These are phyloP conservation scores for Brachionus plicatilis DNA, from an alignment of 1,140 invertebrate genomes.

Conservation along the genomic window DNA sequence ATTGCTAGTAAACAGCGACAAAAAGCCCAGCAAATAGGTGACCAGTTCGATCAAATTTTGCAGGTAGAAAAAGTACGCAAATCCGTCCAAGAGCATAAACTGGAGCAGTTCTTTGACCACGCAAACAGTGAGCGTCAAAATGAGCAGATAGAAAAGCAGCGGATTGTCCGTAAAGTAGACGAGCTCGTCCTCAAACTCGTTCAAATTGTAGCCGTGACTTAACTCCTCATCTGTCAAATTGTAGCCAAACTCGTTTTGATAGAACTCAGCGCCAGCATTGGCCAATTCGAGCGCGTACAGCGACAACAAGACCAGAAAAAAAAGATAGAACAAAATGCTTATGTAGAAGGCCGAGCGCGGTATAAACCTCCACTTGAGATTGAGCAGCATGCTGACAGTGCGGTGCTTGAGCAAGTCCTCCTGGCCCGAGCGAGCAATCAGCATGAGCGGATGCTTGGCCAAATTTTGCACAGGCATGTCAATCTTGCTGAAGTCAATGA, in stretches of 20 bases:
- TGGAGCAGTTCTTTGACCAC: conserved; percentile 5
- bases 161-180: conserved; percentile 22
- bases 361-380: conserved; percentile 32
- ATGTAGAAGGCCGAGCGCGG: conserved; percentile 22
- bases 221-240: neutral
- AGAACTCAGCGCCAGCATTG: conserved; percentile 14
- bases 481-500: conserved; percentile 35
- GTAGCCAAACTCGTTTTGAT: neutral
- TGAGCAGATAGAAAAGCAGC: neutral
- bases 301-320: conserved; percentile 2
- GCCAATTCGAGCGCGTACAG: conserved; percentile 11
- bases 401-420: conserved; percentile 28
- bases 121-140: neutral
- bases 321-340: conserved; percentile 7
- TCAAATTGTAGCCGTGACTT: neutral
- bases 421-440: conserved; percentile 22
- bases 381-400: neutral
- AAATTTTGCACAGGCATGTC: conserved; percentile 21
- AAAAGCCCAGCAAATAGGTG: neutral
- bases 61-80: conserved; percentile 33
- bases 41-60: conserved; percentile 31
- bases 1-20: conserved; percentile 14
- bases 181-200: neutral
- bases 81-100: conserved; percentile 24
- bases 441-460: conserved; percentile 16